Percentiles rank a stretch among this genome's conserved stretches.
Evolutionary conservation across 1,140 invertebrate genomes (phyloP).

Genomic region (Nylanderia fulva): DNA sequence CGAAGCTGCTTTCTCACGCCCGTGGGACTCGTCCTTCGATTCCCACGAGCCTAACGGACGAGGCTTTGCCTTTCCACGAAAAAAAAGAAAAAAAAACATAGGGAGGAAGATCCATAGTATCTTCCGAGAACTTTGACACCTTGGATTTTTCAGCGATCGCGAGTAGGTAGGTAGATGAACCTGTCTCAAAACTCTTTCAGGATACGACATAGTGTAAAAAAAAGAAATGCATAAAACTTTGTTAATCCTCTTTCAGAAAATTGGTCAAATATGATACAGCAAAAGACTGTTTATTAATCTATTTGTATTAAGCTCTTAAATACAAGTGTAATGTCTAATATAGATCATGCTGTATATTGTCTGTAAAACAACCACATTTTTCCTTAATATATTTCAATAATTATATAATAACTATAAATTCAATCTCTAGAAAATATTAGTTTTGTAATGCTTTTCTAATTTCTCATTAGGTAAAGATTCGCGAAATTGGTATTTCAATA

Average conservation of each 20-base stretch:
- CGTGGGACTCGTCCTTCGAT: constrained; percentile 65
- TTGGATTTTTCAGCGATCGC: constrained; percentile 14
- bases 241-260: not conserved
- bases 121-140: constrained; percentile 56
- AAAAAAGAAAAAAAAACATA: constrained; percentile 15
- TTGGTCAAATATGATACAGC: not conserved
- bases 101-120: constrained; percentile 31
- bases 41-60: constrained; percentile 71
- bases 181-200: too few relatives aligned
- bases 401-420: not conserved
- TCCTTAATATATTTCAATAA: not conserved
- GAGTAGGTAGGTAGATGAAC: not conserved
- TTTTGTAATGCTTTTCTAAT: not conserved
- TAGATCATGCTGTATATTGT: not conserved
- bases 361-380: not conserved
- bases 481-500: not conserved
- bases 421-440: not conserved
- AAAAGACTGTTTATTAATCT: not conserved
- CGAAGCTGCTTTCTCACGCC: constrained; percentile 81
- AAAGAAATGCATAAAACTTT: not conserved
- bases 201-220: not conserved
- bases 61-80: constrained; percentile 56
- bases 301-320: not conserved
- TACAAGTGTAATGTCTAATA: not conserved
- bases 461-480: not conserved